Evolutionary conservation across 1,140 invertebrate species (phyloP), one percentile per base, ranked within the genome.

Genomic region (Ceratosolen fusciceps): DNA sequence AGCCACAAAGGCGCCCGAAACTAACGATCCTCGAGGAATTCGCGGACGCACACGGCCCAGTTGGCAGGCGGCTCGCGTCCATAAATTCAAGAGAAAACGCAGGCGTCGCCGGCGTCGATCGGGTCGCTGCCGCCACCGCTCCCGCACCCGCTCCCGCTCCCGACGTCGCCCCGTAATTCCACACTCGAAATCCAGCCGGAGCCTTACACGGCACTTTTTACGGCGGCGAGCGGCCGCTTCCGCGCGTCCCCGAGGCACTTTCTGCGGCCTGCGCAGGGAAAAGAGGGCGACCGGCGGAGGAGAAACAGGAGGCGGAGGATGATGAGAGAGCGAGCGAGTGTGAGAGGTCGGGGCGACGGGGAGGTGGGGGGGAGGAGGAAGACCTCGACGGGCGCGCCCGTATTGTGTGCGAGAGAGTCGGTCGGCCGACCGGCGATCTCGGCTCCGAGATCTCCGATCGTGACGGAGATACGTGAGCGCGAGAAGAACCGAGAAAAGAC

Each of bases 391-490:
- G 56, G 52, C 71, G 62, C 60, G 54, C 31, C 31, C 14, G 60
- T 37, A 65, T 65, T 14, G 49, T 56, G 39, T 43, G 7, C 52
- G 73, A 26, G 47, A 73, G 60, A 29, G 5, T 49, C 58, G 54
- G 67, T 58, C 75, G 56, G 79, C 78, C 58, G 54, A 60, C 67
- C 75, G 56, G 79, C 78, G 80, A 82, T 77, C 80, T 82, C 52
- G 71, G 49, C 24, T 65, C 56, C 24, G 77, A 71, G 79, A 83
- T 82, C 81, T 82, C 78, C 79, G 83, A 84, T 84, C 82, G 82
- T 82, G 83, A 65, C 81, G 79, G 73, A 83, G 82, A 79, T 79
- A 78, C 14, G 47, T n/a, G 43, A 14, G 62, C 47, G 56, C 58
- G 29, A 65, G 43, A 62, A 31, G 58, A 49, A 7, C n/a, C 39